Conservation (phyloP, 2,888 invertebrate genomes). For the Dolichomitus sp. region DNA sequence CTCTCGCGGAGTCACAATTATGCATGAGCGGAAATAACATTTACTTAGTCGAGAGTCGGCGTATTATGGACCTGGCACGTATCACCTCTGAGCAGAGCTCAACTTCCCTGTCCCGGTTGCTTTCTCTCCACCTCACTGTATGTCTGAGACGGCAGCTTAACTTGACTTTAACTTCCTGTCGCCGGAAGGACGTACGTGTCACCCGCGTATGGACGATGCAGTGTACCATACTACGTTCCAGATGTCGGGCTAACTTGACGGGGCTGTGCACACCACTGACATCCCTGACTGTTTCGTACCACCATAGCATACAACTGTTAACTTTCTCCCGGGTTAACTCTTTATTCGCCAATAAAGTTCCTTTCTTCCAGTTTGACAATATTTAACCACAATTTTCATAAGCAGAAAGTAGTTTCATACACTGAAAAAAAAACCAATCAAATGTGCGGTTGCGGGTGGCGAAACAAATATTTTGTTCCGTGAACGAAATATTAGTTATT, state of each 20-base stretch:
- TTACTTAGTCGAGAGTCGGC: slow-evolving; percentile 78
- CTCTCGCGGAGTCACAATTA: slow-evolving; percentile 81
- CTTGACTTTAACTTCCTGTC: slow-evolving; percentile 78
- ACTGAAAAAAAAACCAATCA: too few species aligned
- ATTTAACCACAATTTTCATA: not conserved
- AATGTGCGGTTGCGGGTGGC: too few species aligned
- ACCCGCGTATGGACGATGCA: slow-evolving; percentile 57
- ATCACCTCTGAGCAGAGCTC: slow-evolving; percentile 80
- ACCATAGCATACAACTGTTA: slow-evolving; percentile 9
- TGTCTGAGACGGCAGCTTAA: slow-evolving; percentile 61
- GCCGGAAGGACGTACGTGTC: slow-evolving; percentile 69
- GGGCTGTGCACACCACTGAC: slow-evolving; percentile 6
- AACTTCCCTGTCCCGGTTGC: slow-evolving; percentile 77
- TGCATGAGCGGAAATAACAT: slow-evolving; percentile 83
- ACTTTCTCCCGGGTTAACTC: slow-evolving; percentile 18
- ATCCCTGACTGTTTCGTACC: not conserved
- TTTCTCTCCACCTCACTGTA: slow-evolving; percentile 67
- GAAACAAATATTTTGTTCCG: too few species aligned
- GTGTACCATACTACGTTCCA: slow-evolving; percentile 15
- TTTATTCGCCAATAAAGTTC: slow-evolving; percentile 9
- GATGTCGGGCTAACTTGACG: slow-evolving; percentile 46
- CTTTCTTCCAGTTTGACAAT: not conserved
- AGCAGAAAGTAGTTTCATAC: not conserved
- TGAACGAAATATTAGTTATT: too few species aligned
- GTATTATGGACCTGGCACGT: slow-evolving; percentile 84